Evolutionary conservation across 92 coral and sea anemone genomes (phyloP).

Genomic region (Porites cylindrica): DNA sequence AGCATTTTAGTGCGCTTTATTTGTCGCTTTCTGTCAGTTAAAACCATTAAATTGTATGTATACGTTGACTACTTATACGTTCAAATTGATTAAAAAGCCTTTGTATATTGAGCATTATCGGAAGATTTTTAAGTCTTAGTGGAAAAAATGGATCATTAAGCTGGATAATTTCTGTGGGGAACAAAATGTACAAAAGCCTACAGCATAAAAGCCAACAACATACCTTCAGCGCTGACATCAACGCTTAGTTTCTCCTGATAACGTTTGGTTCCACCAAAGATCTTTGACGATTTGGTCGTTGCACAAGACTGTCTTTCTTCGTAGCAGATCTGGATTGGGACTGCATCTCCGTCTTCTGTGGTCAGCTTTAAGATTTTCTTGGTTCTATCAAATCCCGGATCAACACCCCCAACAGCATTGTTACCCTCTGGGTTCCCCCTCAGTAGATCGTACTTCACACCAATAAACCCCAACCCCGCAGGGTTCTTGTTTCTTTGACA

Average conservation of each 20-base stretch:
- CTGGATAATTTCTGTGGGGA: no score
- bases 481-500: constrained; percentile 27
- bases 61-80: no score
- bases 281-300: neutral
- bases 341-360: neutral
- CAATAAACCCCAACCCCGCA: constrained; percentile 22
- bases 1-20: no score
- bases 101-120: no score
- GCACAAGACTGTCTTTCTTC: constrained; percentile 10
- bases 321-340: constrained; percentile 37
- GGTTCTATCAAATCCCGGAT: constrained; percentile 29
- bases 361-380: constrained; percentile 36
- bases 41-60: no score
- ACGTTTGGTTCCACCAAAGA: constrained; percentile 29
- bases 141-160: no score
- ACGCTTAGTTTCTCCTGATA: constrained; percentile 25
- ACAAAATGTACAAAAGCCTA: no score
- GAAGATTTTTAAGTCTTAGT: no score
- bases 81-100: no score
- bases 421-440: constrained; percentile 40
- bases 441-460: constrained; percentile 30
- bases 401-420: constrained; percentile 3
- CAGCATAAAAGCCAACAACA: no score
- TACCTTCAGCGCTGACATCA: constrained; percentile 17
- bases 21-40: no score